Conservation (phyloP, 2,113 vertebrate species). For the Datnioides undecimradiatus region DNA sequence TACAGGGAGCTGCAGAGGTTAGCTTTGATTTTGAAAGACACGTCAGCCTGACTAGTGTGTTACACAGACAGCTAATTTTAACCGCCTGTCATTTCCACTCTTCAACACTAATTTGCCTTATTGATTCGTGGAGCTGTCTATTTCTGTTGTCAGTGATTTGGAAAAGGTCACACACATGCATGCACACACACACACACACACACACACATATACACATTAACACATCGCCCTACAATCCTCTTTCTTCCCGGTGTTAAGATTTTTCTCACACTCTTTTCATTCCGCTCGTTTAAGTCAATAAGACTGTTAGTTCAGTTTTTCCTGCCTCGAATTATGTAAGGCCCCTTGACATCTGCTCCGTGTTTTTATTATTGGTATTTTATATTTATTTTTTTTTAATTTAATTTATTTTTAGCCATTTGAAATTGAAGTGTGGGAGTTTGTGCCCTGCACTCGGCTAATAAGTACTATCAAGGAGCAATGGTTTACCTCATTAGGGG, state of each 20-base stretch:
- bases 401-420: constrained; percentile 90
- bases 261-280: constrained; percentile 86
- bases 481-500: constrained; percentile 98
- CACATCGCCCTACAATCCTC: constrained; percentile 36
- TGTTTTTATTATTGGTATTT: constrained; percentile 65
- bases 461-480: constrained; percentile 99
- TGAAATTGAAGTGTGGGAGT: constrained; percentile 94
- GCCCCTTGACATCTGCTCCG: constrained; percentile 93
- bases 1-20: constrained; percentile 45
- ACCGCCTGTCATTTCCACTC: constrained; percentile 78
- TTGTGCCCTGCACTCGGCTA: constrained; percentile 92
- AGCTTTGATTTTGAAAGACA: constrained; percentile 65
- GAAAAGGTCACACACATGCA: constrained; percentile 80
- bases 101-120: constrained; percentile 82
- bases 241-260: constrained; percentile 71
- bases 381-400: constrained; percentile 48
- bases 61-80: constrained; percentile 76
- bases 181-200: constrained; percentile 1
- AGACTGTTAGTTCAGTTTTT: constrained; percentile 89
- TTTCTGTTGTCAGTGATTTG: constrained; percentile 80
- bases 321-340: constrained; percentile 90
- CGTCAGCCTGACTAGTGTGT: constrained; percentile 35
- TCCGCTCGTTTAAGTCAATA: constrained; percentile 89
- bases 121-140: constrained; percentile 79
- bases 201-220: constrained; percentile 21